Percentiles rank a stretch among this genome's conserved stretches.
These are phyloP conservation scores for Chrysocyon brachyurus DNA, from an alignment of 2,797 vertebrate species.

Conservation along the genomic window DNA sequence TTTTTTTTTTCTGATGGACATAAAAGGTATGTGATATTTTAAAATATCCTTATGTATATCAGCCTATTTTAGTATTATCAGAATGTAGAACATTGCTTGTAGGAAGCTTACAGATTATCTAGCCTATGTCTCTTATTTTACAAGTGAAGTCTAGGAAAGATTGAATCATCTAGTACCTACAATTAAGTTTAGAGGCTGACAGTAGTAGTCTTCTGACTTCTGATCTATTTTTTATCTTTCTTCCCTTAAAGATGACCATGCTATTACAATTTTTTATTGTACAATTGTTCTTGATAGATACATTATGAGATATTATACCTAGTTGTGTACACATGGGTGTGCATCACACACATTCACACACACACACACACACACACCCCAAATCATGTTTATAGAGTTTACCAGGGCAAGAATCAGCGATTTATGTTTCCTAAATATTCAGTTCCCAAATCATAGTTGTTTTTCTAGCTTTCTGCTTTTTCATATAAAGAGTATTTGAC, in stretches of 20 bases:
- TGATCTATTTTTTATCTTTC: neutral
- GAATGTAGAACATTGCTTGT: neutral
- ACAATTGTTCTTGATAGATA: neutral
- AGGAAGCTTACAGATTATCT: neutral
- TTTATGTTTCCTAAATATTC: constrained; percentile 55
- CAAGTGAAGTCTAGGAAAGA: neutral
- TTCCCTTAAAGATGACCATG: neutral
- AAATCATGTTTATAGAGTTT: neutral
- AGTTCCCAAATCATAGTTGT: neutral
- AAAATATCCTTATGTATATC: constrained; percentile 9
- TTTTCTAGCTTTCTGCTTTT: constrained; percentile 23
- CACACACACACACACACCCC: neutral
- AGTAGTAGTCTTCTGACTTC: neutral
- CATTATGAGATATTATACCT: neutral
- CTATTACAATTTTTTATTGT: neutral
- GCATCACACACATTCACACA: neutral
- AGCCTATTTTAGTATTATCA: constrained; percentile 14
- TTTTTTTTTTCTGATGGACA: neutral
- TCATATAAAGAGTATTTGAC: neutral
- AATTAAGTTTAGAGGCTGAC: neutral
- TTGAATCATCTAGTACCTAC: neutral
- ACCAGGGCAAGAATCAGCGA: neutral
- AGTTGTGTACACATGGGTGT: neutral
- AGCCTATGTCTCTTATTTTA: neutral
- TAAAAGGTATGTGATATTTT: neutral